A percentile compares a stretch with the other conserved stretches of the same genome.
Evolutionary conservation across 2,888 invertebrate genomes (phyloP).

Genomic region (Plemyria rubiginata): DNA sequence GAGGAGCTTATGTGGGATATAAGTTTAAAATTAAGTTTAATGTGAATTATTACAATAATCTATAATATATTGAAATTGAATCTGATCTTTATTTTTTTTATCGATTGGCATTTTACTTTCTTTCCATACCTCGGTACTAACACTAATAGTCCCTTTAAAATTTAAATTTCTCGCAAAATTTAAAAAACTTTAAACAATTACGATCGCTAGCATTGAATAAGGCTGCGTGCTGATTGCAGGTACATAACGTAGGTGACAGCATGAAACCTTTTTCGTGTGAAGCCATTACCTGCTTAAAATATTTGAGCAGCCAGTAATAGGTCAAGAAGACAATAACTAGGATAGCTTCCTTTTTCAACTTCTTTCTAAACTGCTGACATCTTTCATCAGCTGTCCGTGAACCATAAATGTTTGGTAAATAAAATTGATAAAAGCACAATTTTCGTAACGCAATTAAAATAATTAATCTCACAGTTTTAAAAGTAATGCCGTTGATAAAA

Average conservation of each 20-base stretch:
- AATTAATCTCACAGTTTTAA: slow-evolving; percentile 41
- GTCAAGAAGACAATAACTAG: slow-evolving; percentile 50
- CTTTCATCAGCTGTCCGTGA: slow-evolving; percentile 53
- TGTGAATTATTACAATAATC: slow-evolving; percentile 85
- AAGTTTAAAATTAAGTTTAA: slow-evolving; percentile 83
- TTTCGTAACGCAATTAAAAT: slow-evolving; percentile 44
- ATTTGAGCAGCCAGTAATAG: slow-evolving; percentile 45
- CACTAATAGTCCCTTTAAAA: slow-evolving; percentile 35
- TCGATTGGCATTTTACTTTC: slow-evolving; percentile 77
- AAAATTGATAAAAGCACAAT: slow-evolving; percentile 58
- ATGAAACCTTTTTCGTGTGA: slow-evolving; percentile 4
- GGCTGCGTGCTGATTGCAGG: too few relatives aligned
- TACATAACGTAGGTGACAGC: neutral
- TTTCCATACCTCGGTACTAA: slow-evolving; percentile 51
- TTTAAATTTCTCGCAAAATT: neutral
- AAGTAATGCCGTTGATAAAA: slow-evolving; percentile 54
- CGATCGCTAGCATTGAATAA: too few relatives aligned
- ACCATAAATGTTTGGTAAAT: slow-evolving; percentile 64
- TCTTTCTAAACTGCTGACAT: slow-evolving; percentile 51
- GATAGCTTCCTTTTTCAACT: slow-evolving; percentile 67
- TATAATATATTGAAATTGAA: slow-evolving; percentile 85
- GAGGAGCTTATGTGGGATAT: slow-evolving; percentile 84
- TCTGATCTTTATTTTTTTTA: slow-evolving; percentile 83
- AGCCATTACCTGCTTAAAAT: neutral
- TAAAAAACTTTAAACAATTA: neutral